Percentiles rank a stretch among this genome's conserved stretches.
Evolutionary conservation across 2,888 invertebrate species (phyloP).

Genomic region (Phlogophora meticulosa): DNA sequence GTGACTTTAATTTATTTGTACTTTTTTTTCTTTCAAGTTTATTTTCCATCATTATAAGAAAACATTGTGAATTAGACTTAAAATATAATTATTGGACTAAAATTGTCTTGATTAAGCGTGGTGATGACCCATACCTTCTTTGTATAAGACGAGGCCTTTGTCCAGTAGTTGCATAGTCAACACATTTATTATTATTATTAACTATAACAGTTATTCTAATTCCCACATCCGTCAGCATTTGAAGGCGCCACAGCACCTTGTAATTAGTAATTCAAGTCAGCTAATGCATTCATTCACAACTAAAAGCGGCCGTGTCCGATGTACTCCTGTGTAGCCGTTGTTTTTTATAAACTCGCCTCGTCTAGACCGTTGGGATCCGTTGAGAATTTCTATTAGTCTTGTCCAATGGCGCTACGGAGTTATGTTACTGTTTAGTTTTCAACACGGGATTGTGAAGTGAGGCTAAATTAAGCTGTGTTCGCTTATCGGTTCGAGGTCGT

Average conservation of each 20-base stretch:
- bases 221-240: slow-evolving; percentile 32
- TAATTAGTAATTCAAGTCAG: slow-evolving; percentile 65
- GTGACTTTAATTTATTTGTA: too few species aligned
- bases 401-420: slow-evolving; percentile 26
- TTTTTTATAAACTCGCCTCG: slow-evolving; percentile 55
- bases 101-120: too few species aligned
- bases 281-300: slow-evolving; percentile 58
- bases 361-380: slow-evolving; percentile 58
- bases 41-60: too few species aligned
- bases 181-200: too few species aligned
- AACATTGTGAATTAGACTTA: too few species aligned
- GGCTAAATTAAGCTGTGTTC: slow-evolving; percentile 7
- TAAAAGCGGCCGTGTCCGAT: slow-evolving; percentile 40
- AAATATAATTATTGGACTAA: too few species aligned
- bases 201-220: slow-evolving; percentile 38
- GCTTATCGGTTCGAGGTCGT: slow-evolving; percentile 16
- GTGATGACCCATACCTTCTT: too few species aligned
- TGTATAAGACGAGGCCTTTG: too few species aligned
- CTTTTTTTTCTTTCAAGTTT: too few species aligned
- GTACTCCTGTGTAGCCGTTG: slow-evolving; percentile 22
- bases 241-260: slow-evolving; percentile 35
- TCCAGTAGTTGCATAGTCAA: too few species aligned
- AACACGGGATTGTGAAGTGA: slow-evolving; percentile 19
- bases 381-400: slow-evolving; percentile 59
- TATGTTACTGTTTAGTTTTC: slow-evolving; percentile 48